phyloP scores from a whole-genome alignment of 2,113 vertebrate genomes.

The Toxotes chatareus region DNA sequence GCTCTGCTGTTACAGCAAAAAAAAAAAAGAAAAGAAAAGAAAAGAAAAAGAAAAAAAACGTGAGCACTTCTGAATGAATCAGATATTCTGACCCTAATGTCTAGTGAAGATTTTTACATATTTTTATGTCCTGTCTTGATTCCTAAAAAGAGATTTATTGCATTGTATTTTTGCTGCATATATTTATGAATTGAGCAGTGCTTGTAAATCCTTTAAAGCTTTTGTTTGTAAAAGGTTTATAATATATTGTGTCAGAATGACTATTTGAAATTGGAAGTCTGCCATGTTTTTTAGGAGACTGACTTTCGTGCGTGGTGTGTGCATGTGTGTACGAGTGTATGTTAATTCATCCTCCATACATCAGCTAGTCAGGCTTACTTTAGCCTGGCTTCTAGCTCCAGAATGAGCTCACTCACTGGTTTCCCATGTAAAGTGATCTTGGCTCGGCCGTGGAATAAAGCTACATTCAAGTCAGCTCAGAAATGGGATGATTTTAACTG shows the following conservation, averaged over 20 bases:
- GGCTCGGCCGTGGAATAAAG: not conserved
- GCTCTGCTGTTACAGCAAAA: constrained; percentile 4
- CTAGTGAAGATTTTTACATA: constrained; percentile 58
- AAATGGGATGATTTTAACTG: not conserved
- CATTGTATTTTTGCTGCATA: constrained; percentile 75
- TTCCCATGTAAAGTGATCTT: not conserved
- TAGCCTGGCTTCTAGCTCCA: constrained; percentile 11
- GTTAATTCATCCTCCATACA: not conserved
- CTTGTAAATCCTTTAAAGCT: constrained; percentile 32
- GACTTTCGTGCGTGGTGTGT: constrained; percentile 12
- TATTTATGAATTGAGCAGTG: constrained; percentile 65
- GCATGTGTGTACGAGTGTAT: constrained; percentile 21
- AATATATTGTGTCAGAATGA: constrained; percentile 46
- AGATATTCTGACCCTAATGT: constrained; percentile 14
- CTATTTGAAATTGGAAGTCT: constrained; percentile 21
- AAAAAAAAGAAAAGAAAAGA: too few species aligned
- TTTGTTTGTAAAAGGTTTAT: constrained; percentile 51
- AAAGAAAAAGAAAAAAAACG: not conserved
- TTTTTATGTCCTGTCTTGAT: constrained; percentile 63
- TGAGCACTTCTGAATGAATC: constrained; percentile 1
- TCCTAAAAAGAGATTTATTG: constrained; percentile 61
- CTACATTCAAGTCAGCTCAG: constrained; percentile 34
- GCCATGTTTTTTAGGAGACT: constrained; percentile 37
- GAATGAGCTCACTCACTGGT: not conserved
- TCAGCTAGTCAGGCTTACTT: not conserved